Evolutionary conservation across 2,888 invertebrate species (phyloP), one percentile per base, ranked within the genome.

Genomic region (Aethes cnicana): DNA sequence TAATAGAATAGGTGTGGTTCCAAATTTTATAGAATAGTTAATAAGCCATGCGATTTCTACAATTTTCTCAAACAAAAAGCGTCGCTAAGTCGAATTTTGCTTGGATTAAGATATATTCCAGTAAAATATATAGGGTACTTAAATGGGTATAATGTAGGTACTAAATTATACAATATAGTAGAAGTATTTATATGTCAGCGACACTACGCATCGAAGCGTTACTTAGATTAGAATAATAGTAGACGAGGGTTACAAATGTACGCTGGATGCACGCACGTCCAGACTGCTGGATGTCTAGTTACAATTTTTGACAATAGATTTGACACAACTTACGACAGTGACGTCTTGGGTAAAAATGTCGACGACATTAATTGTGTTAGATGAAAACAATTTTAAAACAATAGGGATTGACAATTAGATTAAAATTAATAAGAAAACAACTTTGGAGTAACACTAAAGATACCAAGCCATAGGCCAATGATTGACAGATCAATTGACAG

Each of bases 101-200:
- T 64, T 78, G 79, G 74, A 79, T 76, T 84, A 77, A 77, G 74
- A 78, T 80, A 80, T 69, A 81, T 74, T 73, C 70, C 84, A 81
- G 82, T 85, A 84, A 85, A 84, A 73, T 84, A 84, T 83, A 81
- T 62, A 67, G 75, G 73, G 70, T 83, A 82, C 81, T 74, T 81
- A 86, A 84, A 72, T 79, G 85, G 86, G 81, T 87, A 86, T 65
- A 84, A 80, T 84, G 84, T 85, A 75, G 77, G 78, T 69, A 84
- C 85, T 87, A 86, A 85, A 88, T 85, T 84, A 88, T 87, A 87
- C 58, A 81, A 81, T 85, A 81, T 74, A 74, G 64, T 84, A 83
- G 77, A 84, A 78, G 68, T 83, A 82, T 73, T 76, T 70, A 78
- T 77, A 82, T 72, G 69, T 79, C 84, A 85, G 88, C 87, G 77